Conservation (phyloP, 2,888 invertebrate species). For the Heliconius erato region DNA sequence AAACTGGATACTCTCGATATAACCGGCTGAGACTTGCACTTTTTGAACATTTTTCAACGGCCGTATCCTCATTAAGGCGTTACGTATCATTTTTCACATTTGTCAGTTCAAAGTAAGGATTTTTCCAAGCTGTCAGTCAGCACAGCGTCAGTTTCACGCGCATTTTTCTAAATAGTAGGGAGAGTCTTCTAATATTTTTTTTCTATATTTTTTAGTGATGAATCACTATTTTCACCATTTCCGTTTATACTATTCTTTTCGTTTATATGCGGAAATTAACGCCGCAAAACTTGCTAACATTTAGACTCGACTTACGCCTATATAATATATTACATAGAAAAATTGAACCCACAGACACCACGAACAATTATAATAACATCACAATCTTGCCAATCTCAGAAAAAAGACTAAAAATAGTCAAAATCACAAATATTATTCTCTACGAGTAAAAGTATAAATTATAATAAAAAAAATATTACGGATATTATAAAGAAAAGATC, state of each 20-base stretch:
- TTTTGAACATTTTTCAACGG: slow-evolving; percentile 20
- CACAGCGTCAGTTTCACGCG: neutral
- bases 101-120: neutral
- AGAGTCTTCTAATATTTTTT: neutral
- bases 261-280: neutral
- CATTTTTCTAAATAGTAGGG: no score
- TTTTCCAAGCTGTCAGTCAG: neutral
- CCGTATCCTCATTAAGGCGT: slow-evolving; percentile 9
- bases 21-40: slow-evolving; percentile 6
- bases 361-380: no score
- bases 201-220: neutral
- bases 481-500: no score
- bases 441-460: no score
- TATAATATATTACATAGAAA: neutral
- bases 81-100: slow-evolving; percentile 8
- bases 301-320: no score
- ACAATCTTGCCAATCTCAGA: no score
- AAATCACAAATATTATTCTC: no score
- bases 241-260: no score
- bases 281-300: neutral
- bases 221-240: neutral
- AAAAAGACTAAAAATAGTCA: no score
- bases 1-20: slow-evolving; percentile 4
- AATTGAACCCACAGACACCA: no score
- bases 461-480: no score